phyloP scores from a whole-genome alignment of 1,140 invertebrate species.

The Pseudomyrmex gracilis region DNA sequence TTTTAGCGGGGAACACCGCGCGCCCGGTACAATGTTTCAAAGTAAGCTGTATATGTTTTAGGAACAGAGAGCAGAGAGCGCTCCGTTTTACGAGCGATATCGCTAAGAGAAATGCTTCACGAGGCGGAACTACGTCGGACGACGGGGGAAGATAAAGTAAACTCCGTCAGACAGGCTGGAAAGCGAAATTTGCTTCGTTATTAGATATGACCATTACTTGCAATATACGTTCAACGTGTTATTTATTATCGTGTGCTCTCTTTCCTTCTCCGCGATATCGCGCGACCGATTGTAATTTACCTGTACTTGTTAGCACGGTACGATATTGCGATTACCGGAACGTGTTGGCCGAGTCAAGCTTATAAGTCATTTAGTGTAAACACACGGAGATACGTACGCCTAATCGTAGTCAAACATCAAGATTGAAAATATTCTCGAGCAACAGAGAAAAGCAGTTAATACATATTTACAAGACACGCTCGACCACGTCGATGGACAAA shows the following conservation, averaged over 20 bases:
- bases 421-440: slow-evolving; percentile 15
- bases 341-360: not conserved
- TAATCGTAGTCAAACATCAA: slow-evolving; percentile 16
- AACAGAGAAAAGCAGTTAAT: not conserved
- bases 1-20: slow-evolving; percentile 39
- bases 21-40: slow-evolving; percentile 29
- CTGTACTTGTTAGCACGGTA: slow-evolving; percentile 4
- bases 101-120: slow-evolving; percentile 45
- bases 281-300: slow-evolving; percentile 42
- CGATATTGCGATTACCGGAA: slow-evolving; percentile 35
- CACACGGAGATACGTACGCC: not conserved
- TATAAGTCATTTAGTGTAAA: slow-evolving; percentile 13
- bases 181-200: slow-evolving; percentile 59
- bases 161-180: slow-evolving; percentile 49
- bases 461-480: no score
- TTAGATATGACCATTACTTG: slow-evolving; percentile 51
- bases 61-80: slow-evolving; percentile 27
- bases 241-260: not conserved
- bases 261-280: not conserved
- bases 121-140: slow-evolving; percentile 8
- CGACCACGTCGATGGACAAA: no score
- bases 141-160: slow-evolving; percentile 57
- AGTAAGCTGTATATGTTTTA: slow-evolving; percentile 55
- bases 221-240: slow-evolving; percentile 46
- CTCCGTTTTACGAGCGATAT: slow-evolving; percentile 56